phyloP scores from a whole-genome alignment of 2,888 invertebrate genomes.

The Acleris holmiana region DNA sequence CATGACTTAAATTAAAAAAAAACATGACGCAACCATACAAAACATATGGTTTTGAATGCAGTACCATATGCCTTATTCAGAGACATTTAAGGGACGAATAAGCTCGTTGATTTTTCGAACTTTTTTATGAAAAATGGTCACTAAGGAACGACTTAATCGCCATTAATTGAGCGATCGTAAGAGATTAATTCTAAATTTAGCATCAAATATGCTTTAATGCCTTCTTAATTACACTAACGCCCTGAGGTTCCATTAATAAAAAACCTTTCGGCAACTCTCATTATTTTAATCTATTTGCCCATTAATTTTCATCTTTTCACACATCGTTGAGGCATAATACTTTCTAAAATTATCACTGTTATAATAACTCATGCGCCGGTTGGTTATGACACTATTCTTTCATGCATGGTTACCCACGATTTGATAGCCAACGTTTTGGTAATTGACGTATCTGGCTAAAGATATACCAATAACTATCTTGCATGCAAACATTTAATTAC shows the following conservation, averaged over 20 bases:
- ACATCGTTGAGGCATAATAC: slow-evolving; percentile 24
- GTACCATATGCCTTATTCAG: too few relatives aligned
- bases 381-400: slow-evolving; percentile 16
- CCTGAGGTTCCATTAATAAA: neutral
- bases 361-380: slow-evolving; percentile 12
- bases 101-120: too few relatives aligned
- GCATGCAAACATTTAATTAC: neutral
- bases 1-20: too few relatives aligned
- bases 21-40: too few relatives aligned
- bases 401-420: slow-evolving; percentile 24
- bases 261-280: neutral
- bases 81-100: too few relatives aligned
- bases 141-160: too few relatives aligned
- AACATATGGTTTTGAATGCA: too few relatives aligned
- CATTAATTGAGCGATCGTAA: too few relatives aligned
- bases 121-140: too few relatives aligned
- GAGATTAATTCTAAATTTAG: too few relatives aligned
- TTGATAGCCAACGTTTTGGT: slow-evolving; percentile 8
- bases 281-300: slow-evolving; percentile 12
- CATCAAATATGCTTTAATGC: too few relatives aligned
- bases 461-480: neutral
- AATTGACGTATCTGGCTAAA: neutral
- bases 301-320: slow-evolving; percentile 27
- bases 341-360: slow-evolving; percentile 26
- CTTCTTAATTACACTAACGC: neutral